Base-by-base conservation (phyloP, 2,888 invertebrate genomes). In the Patella pellucida region DNA sequence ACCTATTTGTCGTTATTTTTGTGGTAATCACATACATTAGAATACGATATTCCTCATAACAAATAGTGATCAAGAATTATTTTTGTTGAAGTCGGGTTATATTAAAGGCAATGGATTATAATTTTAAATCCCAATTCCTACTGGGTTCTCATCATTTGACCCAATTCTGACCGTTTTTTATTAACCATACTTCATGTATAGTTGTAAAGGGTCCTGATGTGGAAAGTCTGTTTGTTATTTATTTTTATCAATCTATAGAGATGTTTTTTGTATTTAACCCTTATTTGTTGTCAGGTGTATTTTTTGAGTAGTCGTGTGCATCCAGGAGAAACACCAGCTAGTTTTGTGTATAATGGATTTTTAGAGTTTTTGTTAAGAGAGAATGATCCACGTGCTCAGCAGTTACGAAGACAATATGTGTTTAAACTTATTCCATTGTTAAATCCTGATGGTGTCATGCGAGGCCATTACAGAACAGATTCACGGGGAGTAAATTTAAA, bases 321-420 rank as follows among this genome's bases (percentile, higher is more conserved):
- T 91, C 97, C 97, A 16, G 97, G 97, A 1, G 97, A 97, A 91
- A 96, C 96, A 0, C 97, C 96, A 1, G 95, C 96, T 1, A 96
- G 95, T 91, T 96, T 95, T 91, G 96, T 97, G 16, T 94, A 97
- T 90, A 96, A 96, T 90, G 97, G 97, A 0, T 94, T 97, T 85
- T 92, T 97, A 11, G 95, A 96, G 88, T 94, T 96, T 69, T 92
- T 97, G 68, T 90, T 97, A 23, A 83, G 88, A 62, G 93, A 94
- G 52, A 94, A 94, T 77, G 96, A 97, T 90, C 93, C 94, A 1
- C 93, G 95, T 75, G 96, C 96, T 27, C 92, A 93, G 73, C 92
- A 93, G 76, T 92, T 97, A 69, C 93, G 97, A 73, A 94, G 94
- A 85, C 84, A 88, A 74, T 92, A 85, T 86, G 96, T 97, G 81